phyloP scores from a whole-genome alignment of 2,797 vertebrate genomes.

The Bradypodion ventrale region DNA sequence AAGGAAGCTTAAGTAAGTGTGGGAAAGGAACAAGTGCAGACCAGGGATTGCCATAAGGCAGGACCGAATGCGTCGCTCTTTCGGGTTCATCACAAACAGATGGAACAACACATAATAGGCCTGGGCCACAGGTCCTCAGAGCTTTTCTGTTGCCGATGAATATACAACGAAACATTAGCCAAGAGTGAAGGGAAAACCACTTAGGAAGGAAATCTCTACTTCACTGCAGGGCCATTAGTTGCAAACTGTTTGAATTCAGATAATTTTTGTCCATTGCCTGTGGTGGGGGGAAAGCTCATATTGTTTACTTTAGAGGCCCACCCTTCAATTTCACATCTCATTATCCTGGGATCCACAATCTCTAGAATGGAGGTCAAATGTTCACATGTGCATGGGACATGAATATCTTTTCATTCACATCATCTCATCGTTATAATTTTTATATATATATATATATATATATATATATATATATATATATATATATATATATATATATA shows the following conservation, averaged over 20 bases:
- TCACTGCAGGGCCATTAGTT: constrained; percentile 56
- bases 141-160: constrained; percentile 68
- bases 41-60: constrained; percentile 80
- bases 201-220: constrained; percentile 66
- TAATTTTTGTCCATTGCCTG: constrained; percentile 26
- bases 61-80: constrained; percentile 75
- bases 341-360: constrained; percentile 14
- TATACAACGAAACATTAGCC: constrained; percentile 64
- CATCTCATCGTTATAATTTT: not conserved
- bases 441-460: too few relatives aligned
- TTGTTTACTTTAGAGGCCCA: constrained; percentile 15
- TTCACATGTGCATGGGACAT: not conserved
- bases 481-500: too few relatives aligned
- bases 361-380: not conserved
- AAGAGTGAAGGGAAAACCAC: constrained; percentile 65
- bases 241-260: constrained; percentile 59
- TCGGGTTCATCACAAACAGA: constrained; percentile 80
- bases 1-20: constrained; percentile 79
- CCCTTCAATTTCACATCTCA: constrained; percentile 41
- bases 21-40: constrained; percentile 82
- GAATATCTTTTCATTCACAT: not conserved
- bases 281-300: constrained; percentile 6
- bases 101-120: constrained; percentile 77
- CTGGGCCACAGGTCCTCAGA: constrained; percentile 70
- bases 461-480: too few relatives aligned